Base-by-base conservation (phyloP, 2,888 invertebrate species). In the Drosophila sordidula region DNA sequence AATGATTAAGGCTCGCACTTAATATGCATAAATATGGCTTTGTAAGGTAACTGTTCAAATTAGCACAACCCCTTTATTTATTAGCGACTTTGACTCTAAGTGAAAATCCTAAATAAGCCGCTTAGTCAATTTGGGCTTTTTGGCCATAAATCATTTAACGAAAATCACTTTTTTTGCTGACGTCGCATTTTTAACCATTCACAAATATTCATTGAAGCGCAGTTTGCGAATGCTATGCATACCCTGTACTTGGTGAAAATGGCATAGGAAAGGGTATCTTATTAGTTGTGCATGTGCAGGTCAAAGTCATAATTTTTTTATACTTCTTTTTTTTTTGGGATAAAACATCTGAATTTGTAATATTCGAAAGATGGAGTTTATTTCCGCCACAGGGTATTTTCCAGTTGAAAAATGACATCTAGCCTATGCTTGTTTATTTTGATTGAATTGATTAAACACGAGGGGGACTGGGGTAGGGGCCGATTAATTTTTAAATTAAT, bases 131-230 rank as follows among this genome's bases (percentile, higher is more conserved):
- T 39, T 46, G 38, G 42, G 29, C 16, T 25, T 50, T 67, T 64
- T 54, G 22, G 16, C 32, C 45, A 6, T 12, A 22, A 51, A 57
- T 45, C n/a, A 45, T 42, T 45, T 39, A 38, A 47, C 47, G 42
- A 64, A 74, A 79, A 61, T 50, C 51, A 73, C 34, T 12, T 47
- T 78, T 78, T 72, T 55, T 70, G 78, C 70, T 77, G 81, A 87
- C 69, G 50, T 62, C 41, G 26, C 52, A 63, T 45, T 54, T 70
- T 55, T 54, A 66, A 54, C 78, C 76, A 81, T 81, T 70, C 76
- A 81, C 70, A 69, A 73, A 77, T 58, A 64, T 81, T 81, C 69
- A 87, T 67, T 81, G 70, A 69, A 47, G 56, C 44, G 18, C 22
- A 34, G 39, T 29, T 34, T 49, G 50, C n/a, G 42, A 16, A 36